Evolutionary conservation across 2,888 invertebrate species (phyloP), one percentile per base, ranked within the genome.

Genomic region (Parapristionchus giblindavisi): DNA sequence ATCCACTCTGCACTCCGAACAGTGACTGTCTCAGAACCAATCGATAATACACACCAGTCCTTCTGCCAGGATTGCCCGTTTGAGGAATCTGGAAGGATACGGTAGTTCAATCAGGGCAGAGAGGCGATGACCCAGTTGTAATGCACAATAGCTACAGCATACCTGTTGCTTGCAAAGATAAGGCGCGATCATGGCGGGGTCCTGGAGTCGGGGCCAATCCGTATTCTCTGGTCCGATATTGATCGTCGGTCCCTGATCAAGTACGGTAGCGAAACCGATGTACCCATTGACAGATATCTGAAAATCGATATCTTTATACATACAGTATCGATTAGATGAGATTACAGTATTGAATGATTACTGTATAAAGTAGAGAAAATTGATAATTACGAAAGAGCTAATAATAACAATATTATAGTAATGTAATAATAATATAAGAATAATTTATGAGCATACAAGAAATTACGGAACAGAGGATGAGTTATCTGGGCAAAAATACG

Each of bases 111-210:
- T 43, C 32, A 40, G n/a, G 29, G 38, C 17, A 51, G 27, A 24
- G 52, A 54, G n/a, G n/a, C n/a, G n/a, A n/a, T n/a, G n/a, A n/a
- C n/a, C n/a, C n/a, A n/a, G n/a, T n/a, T n/a, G 48, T 48, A 48
- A 48, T 14, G 48, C 14, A 21, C 11, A 11, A n/a, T 40, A 29
- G 48, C 14, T 52, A 27, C 38, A 8, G 17, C 40, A 29, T 71
- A 71, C 70, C 77, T 85, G 85, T 71, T 87, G 87, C 76, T 87
- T 87, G 78, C 87, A 87, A 8, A 87, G 79, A 76, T 84, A 87
- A 8, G 87, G 87, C 3, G 86, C 87, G 77, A 87, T 87, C 86
- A 87, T 87, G 32, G 87, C 87, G 21, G 87, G 87, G 77, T 87
- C 87, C 74, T 87, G 85, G 52, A 84, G 83, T 27, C 85, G 76